A percentile compares a stretch with the other conserved stretches of the same genome.
Evolutionary conservation across 2,888 invertebrate genomes (phyloP).

Genomic region (Psylliodes chrysocephalus): DNA sequence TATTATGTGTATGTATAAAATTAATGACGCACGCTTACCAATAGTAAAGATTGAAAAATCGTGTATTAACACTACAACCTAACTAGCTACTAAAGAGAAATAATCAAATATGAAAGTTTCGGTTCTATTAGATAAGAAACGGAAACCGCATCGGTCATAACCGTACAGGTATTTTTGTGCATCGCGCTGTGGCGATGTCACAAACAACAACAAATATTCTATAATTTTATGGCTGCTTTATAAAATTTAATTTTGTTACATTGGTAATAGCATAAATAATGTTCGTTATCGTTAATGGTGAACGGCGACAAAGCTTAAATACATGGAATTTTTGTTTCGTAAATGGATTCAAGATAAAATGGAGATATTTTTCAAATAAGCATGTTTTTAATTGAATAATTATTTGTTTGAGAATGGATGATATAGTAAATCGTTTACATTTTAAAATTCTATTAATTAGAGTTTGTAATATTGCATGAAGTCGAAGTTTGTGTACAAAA

Average conservation of each 20-base stretch:
- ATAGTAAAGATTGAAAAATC: not conserved
- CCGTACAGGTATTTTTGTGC: slow-evolving; percentile 3
- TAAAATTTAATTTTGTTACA: not conserved
- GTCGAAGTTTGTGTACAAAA: too few species aligned
- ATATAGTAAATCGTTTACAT: too few species aligned
- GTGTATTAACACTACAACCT: not conserved
- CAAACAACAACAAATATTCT: slow-evolving; percentile 4
- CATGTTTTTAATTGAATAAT: too few species aligned
- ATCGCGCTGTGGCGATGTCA: not conserved
- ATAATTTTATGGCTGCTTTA: not conserved
- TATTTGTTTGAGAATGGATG: too few species aligned
- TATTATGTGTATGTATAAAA: too few species aligned
- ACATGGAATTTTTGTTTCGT: not conserved
- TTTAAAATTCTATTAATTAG: too few species aligned
- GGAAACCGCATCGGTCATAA: not conserved
- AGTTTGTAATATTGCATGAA: too few species aligned
- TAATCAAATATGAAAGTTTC: not conserved
- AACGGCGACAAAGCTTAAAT: not conserved
- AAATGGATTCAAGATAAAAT: too few species aligned
- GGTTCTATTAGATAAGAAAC: slow-evolving; percentile 1
- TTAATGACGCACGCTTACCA: not conserved
- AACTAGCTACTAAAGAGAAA: not conserved
- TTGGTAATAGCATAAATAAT: not conserved
- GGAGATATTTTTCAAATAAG: too few species aligned
- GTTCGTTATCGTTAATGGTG: not conserved